Conservation (phyloP, 2,797 vertebrate species). For the Phoeniculus purpureus region DNA sequence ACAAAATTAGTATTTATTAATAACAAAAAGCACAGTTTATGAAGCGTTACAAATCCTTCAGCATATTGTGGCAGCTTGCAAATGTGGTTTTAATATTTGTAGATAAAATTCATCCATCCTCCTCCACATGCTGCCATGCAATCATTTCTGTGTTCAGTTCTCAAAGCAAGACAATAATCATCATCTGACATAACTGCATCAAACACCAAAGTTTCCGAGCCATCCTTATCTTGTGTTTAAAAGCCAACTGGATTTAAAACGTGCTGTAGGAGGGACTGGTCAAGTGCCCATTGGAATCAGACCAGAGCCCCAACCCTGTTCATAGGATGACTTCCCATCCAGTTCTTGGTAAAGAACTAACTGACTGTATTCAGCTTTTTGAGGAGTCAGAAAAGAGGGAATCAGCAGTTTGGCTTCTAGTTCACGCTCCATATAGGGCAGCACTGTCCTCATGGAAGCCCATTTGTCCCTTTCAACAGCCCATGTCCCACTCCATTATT, state of each 20-base stretch:
- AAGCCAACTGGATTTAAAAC: not conserved
- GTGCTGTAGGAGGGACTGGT: not conserved
- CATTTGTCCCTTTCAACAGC: not conserved
- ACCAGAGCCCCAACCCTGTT: not conserved
- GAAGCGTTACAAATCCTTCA: slow-evolving; percentile 44
- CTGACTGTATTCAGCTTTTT: not conserved
- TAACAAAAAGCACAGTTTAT: slow-evolving; percentile 42
- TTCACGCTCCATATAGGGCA: not conserved
- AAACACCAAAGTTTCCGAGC: not conserved
- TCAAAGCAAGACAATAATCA: slow-evolving; percentile 14
- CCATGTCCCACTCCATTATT: not conserved
- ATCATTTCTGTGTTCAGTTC: slow-evolving; percentile 13
- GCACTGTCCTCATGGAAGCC: not conserved
- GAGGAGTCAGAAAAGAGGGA: not conserved
- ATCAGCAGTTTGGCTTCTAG: not conserved
- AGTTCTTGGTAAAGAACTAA: not conserved
- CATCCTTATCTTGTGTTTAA: not conserved
- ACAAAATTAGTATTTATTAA: slow-evolving; percentile 69
- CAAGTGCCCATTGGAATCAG: not conserved
- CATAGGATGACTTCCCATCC: not conserved
- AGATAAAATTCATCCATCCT: slow-evolving; percentile 6
- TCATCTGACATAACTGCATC: not conserved
- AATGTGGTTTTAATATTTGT: slow-evolving; percentile 52
- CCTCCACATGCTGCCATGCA: not conserved
- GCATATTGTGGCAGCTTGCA: slow-evolving; percentile 9